Evolutionary conservation across 1,140 invertebrate species (phyloP).

Genomic region (Platyura marginata): DNA sequence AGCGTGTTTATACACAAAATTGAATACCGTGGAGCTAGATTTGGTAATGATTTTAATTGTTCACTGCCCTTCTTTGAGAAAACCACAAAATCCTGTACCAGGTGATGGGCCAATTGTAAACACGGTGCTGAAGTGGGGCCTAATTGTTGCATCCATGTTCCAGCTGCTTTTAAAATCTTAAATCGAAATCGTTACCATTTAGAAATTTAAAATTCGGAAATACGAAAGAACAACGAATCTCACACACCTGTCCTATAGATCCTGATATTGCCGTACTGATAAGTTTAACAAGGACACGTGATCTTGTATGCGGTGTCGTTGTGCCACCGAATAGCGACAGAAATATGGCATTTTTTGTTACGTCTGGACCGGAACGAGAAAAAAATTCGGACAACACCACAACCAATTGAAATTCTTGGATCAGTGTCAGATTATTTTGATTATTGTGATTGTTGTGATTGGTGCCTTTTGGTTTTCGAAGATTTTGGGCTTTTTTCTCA

Average conservation of each 20-base stretch:
- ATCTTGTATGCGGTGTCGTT: constrained; percentile 39
- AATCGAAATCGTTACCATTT: constrained; percentile 1
- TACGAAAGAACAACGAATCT: too few relatives aligned
- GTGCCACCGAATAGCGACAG: constrained; percentile 54
- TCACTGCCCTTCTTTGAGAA: constrained; percentile 42
- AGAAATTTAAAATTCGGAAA: too few relatives aligned
- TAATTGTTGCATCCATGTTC: constrained; percentile 70
- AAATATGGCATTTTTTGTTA: constrained; percentile 61
- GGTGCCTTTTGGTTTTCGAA: constrained; percentile 11
- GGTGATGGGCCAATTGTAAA: constrained; percentile 46
- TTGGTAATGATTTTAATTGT: constrained; percentile 44
- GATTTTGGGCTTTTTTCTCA: constrained; percentile 28
- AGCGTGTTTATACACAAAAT: neutral
- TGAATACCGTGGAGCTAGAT: constrained; percentile 41
- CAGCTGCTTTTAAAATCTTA: constrained; percentile 47
- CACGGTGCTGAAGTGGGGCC: constrained; percentile 54
- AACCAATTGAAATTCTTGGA: constrained; percentile 58
- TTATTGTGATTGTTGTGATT: too few relatives aligned
- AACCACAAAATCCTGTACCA: constrained; percentile 63
- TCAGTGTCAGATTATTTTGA: constrained; percentile 33
- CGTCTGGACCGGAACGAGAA: constrained; percentile 43
- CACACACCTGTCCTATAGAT: constrained; percentile 39
- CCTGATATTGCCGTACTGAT: constrained; percentile 59
- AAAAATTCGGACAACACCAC: constrained; percentile 58
- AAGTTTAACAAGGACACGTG: constrained; percentile 53